phyloP scores from a whole-genome alignment of 2,888 invertebrate genomes.

The Folsomia manolachei region DNA sequence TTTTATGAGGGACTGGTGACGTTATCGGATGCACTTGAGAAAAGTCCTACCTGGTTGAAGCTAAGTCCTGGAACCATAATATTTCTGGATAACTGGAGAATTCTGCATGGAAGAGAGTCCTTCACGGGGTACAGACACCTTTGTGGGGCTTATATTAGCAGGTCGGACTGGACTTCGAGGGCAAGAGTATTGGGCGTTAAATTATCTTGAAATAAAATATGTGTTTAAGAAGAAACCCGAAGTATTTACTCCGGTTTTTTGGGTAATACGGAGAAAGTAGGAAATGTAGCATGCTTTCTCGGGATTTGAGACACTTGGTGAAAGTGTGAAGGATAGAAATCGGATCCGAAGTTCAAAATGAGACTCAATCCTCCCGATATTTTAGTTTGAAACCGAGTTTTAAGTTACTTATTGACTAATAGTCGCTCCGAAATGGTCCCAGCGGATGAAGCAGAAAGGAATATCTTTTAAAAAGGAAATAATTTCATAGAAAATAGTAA shows the following conservation, averaged over 20 bases:
- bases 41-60: slow-evolving; percentile 58
- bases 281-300: background rate
- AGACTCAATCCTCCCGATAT: too few relatives aligned
- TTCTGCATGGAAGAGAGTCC: slow-evolving; percentile 69
- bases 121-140: slow-evolving; percentile 68
- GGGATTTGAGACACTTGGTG: background rate
- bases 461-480: too few relatives aligned
- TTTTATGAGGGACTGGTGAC: slow-evolving; percentile 65
- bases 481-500: background rate
- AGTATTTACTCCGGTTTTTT: too few relatives aligned
- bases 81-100: slow-evolving; percentile 74
- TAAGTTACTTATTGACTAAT: too few relatives aligned
- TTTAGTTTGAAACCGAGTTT: too few relatives aligned
- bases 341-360: too few relatives aligned
- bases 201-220: too few relatives aligned
- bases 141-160: slow-evolving; percentile 69
- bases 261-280: too few relatives aligned
- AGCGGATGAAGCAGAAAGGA: too few relatives aligned
- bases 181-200: slow-evolving; percentile 55
- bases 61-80: slow-evolving; percentile 68
- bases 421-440: too few relatives aligned
- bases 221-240: too few relatives aligned
- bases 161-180: slow-evolving; percentile 67
- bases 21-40: slow-evolving; percentile 58
- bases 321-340: background rate